Base-by-base conservation (phyloP, 1,140 invertebrate species). In the Bombyx mori region DNA sequence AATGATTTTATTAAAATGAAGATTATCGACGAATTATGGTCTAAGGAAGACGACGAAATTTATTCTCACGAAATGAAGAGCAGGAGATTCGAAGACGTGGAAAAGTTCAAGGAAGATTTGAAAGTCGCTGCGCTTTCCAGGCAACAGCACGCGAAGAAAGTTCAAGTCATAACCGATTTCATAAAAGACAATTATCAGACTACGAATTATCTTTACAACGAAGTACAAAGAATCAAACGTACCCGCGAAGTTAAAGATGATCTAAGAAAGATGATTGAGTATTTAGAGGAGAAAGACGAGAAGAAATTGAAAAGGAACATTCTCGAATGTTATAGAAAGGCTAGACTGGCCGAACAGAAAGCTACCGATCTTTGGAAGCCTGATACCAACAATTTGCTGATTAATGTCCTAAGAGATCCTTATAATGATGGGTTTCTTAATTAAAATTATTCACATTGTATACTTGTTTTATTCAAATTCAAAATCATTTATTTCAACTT, bases 391-490 rank as follows among this genome's bases (percentile, higher is more conserved):
- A 60, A 71, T 58, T 56, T 75, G 26, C 59, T 70, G 8, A 65
- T 73, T n/a, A 73, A 73, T 55, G 59, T 68, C n/a, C 6, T 71
- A 7, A 67, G 62, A 53, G 73, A 75, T 63, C 70, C 63, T 0
- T 61, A 56, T 12, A 73, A 73, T 58, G 56, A 73, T 42, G 56
- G 54, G 35, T 55, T 26, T 47, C 47, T 55, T 8, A 55, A 55
- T 46, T 55, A 26, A 55, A 35, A 35, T 0, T 35, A 1, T 2
- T 35, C 26, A 35, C 26, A 35, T 35, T 35, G 4, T 35, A 2
- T 35, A 5, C 26, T 35, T 35, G 2, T 35, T 35, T 35, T 35
- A 18, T 18, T 18, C 12, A 18, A 18, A 18, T 18, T 18, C 12
- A 18, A 18, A 18, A 18, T 18, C 12, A 18, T 18, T 18, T 18